These are phyloP conservation scores for Lucifuga dentata DNA, from an alignment of 2,113 vertebrate species.

Conservation along the genomic window DNA sequence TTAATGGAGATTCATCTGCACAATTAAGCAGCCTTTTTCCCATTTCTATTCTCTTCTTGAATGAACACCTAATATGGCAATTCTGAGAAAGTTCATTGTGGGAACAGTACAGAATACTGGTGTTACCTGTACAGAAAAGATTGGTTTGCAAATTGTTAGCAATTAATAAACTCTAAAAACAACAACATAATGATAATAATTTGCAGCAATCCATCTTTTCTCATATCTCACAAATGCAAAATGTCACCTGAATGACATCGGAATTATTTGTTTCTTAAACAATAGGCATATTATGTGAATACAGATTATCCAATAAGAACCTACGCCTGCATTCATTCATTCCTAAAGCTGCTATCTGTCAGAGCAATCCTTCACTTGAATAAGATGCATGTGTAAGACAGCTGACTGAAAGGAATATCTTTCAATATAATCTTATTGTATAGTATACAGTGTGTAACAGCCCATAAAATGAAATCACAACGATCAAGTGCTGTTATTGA, in stretches of 20 bases:
- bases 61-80: conserved; percentile 23
- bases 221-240: too few species aligned
- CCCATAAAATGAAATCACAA: conserved; percentile 59
- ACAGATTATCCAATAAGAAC: not conserved
- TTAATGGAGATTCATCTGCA: conserved; percentile 57
- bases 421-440: conserved; percentile 39
- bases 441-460: conserved; percentile 32
- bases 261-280: too few species aligned
- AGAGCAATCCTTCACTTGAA: conserved; percentile 59
- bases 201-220: too few species aligned
- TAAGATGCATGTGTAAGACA: conserved; percentile 39
- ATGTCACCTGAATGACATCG: too few species aligned
- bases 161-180: too few species aligned
- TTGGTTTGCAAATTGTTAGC: too few species aligned
- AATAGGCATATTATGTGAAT: not conserved
- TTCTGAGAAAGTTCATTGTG: not conserved
- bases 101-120: too few species aligned
- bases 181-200: too few species aligned
- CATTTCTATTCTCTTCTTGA: conserved; percentile 9
- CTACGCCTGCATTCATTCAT: conserved; percentile 70
- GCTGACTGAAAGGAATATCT: conserved; percentile 36
- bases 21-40: conserved; percentile 57
- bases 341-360: conserved; percentile 60
- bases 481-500: conserved; percentile 62
- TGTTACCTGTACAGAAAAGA: too few species aligned